Percentiles rank a stretch among this genome's conserved stretches.
These are phyloP conservation scores for Phalacrocorax aristotelis DNA, from an alignment of 2,113 vertebrate species.

Conservation along the genomic window DNA sequence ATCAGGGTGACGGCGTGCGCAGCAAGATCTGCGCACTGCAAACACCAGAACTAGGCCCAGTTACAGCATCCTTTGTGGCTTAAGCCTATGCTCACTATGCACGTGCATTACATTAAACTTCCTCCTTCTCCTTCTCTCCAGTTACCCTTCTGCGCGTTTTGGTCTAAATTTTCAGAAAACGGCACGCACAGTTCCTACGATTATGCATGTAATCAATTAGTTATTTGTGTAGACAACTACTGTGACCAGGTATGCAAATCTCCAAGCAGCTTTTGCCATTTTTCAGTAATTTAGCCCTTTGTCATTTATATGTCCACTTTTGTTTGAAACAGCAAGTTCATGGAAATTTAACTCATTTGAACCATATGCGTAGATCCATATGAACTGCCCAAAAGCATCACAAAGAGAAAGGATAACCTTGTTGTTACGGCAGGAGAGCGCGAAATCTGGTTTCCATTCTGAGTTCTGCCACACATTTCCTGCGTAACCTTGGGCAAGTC, in stretches of 20 bases:
- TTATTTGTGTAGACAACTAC: background rate
- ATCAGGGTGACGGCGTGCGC: background rate
- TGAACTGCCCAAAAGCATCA: background rate
- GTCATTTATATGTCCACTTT: background rate
- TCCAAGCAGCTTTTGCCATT: background rate
- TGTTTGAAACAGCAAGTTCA: slow-evolving; percentile 3
- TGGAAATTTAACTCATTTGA: slow-evolving; percentile 63
- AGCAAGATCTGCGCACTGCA: background rate
- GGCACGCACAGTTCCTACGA: background rate
- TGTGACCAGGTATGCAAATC: slow-evolving; percentile 59
- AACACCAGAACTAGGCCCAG: background rate
- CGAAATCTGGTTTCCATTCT: slow-evolving; percentile 67
- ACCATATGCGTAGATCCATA: slow-evolving; percentile 42
- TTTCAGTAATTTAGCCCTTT: background rate
- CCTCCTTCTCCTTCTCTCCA: background rate
- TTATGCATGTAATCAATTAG: slow-evolving; percentile 47
- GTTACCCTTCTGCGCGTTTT: background rate
- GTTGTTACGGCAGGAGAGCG: slow-evolving; percentile 56
- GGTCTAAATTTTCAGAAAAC: slow-evolving; percentile 11
- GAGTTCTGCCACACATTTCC: slow-evolving; percentile 63
- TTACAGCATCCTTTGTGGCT: background rate
- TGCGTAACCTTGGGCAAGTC: slow-evolving; percentile 65
- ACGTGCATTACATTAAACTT: background rate
- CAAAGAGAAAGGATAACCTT: slow-evolving; percentile 61
- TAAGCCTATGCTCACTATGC: background rate